Evolutionary conservation across 53 echinoderm and acorn worm species (phyloP).

Genomic region (Zoroaster sp.): DNA sequence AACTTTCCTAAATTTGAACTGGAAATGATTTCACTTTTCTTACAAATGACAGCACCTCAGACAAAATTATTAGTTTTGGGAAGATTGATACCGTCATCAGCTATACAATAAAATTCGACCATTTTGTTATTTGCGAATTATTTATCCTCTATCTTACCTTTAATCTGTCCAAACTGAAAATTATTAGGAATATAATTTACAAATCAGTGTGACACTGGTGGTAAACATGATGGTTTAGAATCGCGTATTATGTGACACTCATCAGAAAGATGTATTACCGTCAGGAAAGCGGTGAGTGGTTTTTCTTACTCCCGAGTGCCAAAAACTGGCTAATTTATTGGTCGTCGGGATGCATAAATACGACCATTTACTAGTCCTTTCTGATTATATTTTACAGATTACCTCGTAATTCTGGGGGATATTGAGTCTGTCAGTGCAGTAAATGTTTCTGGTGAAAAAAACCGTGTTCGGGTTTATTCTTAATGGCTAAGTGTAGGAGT

Average conservation of each 20-base stretch:
- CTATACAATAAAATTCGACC: too few relatives aligned
- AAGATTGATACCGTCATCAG: too few relatives aligned
- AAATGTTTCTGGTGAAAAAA: neutral
- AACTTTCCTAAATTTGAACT: too few relatives aligned
- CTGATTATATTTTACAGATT: constrained; percentile 12
- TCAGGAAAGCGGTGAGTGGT: neutral
- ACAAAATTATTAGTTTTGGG: too few relatives aligned
- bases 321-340: constrained; percentile 32
- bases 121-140: too few relatives aligned
- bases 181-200: constrained; percentile 53
- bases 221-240: constrained; percentile 40
- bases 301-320: neutral
- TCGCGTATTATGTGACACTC: neutral
- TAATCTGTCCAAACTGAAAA: neutral
- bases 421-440: neutral
- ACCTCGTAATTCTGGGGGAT: constrained; percentile 32
- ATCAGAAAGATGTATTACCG: neutral
- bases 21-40: too few relatives aligned
- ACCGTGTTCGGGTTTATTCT: neutral
- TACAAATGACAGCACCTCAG: too few relatives aligned
- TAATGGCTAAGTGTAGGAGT: neutral
- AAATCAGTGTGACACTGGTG: constrained; percentile 55
- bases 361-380: constrained; percentile 20
- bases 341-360: constrained; percentile 23
- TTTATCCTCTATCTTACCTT: neutral